phyloP scores from a whole-genome alignment of 2,113 vertebrate genomes.

The Hystrix brachyura region DNA sequence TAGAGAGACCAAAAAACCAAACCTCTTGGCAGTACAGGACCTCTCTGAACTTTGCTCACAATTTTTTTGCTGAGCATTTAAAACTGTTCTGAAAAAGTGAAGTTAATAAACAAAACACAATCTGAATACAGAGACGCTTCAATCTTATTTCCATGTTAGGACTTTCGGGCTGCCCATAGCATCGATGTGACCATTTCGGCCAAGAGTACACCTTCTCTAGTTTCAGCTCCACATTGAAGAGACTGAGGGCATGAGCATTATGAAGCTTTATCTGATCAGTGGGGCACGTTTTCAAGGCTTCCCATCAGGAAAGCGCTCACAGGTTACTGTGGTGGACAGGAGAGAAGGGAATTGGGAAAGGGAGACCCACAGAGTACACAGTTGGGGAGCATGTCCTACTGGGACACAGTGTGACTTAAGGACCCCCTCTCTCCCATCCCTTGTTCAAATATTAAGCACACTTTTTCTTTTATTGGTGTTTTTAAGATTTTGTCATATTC shows the following conservation, averaged over 20 bases:
- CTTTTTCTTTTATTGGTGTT: not conserved
- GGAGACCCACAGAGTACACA: no score
- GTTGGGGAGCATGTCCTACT: accelerated
- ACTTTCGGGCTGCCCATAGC: not conserved
- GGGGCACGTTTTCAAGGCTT: not conserved
- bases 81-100: not conserved
- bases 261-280: not conserved
- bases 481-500: not conserved
- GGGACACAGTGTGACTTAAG: not conserved
- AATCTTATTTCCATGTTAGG: not conserved
- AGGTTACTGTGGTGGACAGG: not conserved
- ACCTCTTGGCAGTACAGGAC: not conserved
- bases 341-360: not conserved
- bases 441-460: not conserved
- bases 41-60: not conserved
- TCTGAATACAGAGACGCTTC: not conserved
- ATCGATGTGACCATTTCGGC: not conserved
- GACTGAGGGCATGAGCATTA: accelerated
- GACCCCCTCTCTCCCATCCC: no score
- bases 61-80: not conserved
- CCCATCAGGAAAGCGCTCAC: not conserved
- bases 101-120: not conserved
- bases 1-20: not conserved
- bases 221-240: not conserved
- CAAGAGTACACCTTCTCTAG: not conserved